phyloP scores from a whole-genome alignment of 2,113 vertebrate genomes.

The Pteropus alecto region DNA sequence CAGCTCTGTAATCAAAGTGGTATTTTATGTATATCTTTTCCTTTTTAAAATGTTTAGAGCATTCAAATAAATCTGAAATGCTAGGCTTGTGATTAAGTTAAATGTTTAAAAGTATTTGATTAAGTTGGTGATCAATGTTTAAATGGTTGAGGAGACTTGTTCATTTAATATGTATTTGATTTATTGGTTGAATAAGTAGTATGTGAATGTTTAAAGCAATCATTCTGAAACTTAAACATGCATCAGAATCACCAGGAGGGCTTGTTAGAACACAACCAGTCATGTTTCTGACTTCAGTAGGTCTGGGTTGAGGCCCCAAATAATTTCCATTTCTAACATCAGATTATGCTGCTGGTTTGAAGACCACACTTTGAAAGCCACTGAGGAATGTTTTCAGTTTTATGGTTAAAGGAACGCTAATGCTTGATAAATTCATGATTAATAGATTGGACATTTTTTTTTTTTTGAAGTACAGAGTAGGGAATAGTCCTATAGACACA shows the following conservation, averaged over 20 bases:
- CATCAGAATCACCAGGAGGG: background rate
- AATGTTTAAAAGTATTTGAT: conserved; percentile 51
- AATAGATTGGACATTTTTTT: background rate
- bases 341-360: conserved; percentile 13
- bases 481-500: background rate
- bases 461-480: background rate
- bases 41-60: conserved; percentile 46
- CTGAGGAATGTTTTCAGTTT: conserved; percentile 6
- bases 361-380: background rate
- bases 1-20: conserved; percentile 20
- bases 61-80: conserved; percentile 23
- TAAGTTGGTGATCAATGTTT: conserved; percentile 34
- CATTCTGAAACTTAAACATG: background rate
- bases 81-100: conserved; percentile 13
- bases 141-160: conserved; percentile 21
- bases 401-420: conserved; percentile 15
- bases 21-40: conserved; percentile 3
- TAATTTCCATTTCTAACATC: background rate
- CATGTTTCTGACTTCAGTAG: background rate
- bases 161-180: conserved; percentile 49
- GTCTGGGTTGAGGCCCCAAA: background rate
- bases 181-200: conserved; percentile 23
- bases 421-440: background rate
- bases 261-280: background rate
- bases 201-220: conserved; percentile 19